phyloP scores from a whole-genome alignment of 1,140 invertebrate species.

The Diabrotica virgifera region DNA sequence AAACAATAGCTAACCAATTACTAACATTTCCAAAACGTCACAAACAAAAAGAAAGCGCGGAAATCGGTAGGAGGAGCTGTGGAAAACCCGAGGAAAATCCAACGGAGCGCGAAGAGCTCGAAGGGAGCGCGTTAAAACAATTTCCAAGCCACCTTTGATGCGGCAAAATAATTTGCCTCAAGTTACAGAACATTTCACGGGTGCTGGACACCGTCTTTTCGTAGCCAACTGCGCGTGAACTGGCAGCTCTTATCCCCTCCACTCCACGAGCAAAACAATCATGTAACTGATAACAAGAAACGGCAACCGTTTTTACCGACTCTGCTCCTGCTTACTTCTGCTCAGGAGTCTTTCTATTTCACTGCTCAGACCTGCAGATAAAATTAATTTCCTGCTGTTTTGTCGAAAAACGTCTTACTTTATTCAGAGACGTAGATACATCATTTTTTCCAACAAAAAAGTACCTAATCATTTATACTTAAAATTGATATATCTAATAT shows the following conservation, averaged over 20 bases:
- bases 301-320: constrained; percentile 20
- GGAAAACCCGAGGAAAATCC: constrained; percentile 18
- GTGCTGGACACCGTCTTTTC: constrained; percentile 34
- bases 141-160: constrained; percentile 42
- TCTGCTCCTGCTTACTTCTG: neutral
- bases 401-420: neutral
- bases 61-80: constrained; percentile 8
- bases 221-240: constrained; percentile 34
- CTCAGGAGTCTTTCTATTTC: neutral
- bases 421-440: neutral
- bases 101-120: constrained; percentile 31
- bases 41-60: constrained; percentile 14
- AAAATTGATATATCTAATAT: no score
- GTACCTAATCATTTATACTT: no score
- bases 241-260: constrained; percentile 3
- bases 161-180: constrained; percentile 42
- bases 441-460: no score
- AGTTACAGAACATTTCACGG: constrained; percentile 42
- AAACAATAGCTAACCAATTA: constrained; percentile 18
- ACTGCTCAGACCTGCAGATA: constrained; percentile 5
- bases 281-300: constrained; percentile 31
- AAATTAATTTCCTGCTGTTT: constrained; percentile 19
- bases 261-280: constrained; percentile 11
- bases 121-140: constrained; percentile 40
- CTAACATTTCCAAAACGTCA: constrained; percentile 18